A percentile compares a stretch with the other conserved stretches of the same genome.
Conservation (phyloP, 2,888 invertebrate genomes). For the Cheilosia vernalis region DNA sequence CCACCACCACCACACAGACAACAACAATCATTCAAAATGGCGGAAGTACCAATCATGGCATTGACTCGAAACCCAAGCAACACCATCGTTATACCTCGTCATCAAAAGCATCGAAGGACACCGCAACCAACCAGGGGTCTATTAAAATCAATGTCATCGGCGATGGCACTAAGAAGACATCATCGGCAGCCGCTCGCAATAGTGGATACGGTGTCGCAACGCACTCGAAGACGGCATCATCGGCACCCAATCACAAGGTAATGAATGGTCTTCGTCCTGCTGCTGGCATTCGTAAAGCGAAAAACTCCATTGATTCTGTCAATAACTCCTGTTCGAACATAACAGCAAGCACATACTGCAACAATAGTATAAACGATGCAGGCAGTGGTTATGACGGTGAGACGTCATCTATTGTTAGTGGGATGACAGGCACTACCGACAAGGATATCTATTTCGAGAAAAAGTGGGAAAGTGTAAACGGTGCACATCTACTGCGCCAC, state of each 20-base stretch:
- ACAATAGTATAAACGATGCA: slow-evolving; percentile 80
- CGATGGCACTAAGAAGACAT: slow-evolving; percentile 77
- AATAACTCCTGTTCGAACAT: slow-evolving; percentile 82
- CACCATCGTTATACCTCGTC: slow-evolving; percentile 70
- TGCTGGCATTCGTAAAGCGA: slow-evolving; percentile 67
- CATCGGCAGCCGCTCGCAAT: slow-evolving; percentile 26
- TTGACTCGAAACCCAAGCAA: slow-evolving; percentile 34
- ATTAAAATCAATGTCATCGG: slow-evolving; percentile 82
- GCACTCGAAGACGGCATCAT: slow-evolving; percentile 41
- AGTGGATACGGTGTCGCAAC: slow-evolving; percentile 33
- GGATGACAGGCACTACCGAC: slow-evolving; percentile 78
- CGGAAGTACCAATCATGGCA: slow-evolving; percentile 30
- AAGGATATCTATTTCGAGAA: slow-evolving; percentile 77
- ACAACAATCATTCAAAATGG: slow-evolving; percentile 78
- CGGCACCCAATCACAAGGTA: slow-evolving; percentile 57
- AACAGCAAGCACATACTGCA: slow-evolving; percentile 81
- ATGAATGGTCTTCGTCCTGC: slow-evolving; percentile 52
- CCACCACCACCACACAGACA: slow-evolving; percentile 79
- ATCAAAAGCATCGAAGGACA: slow-evolving; percentile 48
- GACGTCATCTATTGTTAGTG: slow-evolving; percentile 82
- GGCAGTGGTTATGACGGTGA: slow-evolving; percentile 82
- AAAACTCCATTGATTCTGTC: slow-evolving; percentile 78
- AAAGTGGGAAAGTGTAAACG: slow-evolving; percentile 76
- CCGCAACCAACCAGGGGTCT: slow-evolving; percentile 78
- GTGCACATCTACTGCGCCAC: slow-evolving; percentile 75